phyloP scores from a whole-genome alignment of 2,113 vertebrate species.

The Struthidea cinerea region DNA sequence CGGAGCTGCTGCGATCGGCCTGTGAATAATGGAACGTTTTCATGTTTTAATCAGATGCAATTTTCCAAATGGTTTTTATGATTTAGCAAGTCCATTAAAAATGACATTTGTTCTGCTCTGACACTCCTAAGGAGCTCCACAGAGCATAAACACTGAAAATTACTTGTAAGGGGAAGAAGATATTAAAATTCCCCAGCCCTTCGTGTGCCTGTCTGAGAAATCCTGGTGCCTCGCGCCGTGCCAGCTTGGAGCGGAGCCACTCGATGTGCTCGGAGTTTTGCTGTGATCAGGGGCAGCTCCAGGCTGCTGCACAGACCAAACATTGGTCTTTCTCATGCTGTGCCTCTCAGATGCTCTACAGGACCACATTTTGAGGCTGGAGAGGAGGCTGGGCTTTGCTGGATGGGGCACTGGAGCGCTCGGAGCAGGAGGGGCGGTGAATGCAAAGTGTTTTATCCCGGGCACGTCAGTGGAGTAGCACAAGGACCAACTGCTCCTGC shows the following conservation, averaged over 20 bases:
- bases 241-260: conserved; percentile 45
- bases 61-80: conserved; percentile 75
- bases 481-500: not conserved
- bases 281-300: not conserved
- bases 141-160: conserved; percentile 80
- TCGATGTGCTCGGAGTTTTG: not conserved
- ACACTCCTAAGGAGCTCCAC: conserved; percentile 71
- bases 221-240: conserved; percentile 52
- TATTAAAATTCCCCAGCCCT: conserved; percentile 71
- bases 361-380: not conserved
- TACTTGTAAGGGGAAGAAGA: conserved; percentile 70
- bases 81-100: conserved; percentile 83
- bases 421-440: not conserved
- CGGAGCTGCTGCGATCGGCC: conserved; percentile 16
- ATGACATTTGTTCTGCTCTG: conserved; percentile 80
- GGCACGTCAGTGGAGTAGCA: accelerated
- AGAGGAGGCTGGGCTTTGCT: not conserved
- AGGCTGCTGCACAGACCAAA: not conserved
- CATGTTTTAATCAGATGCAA: conserved; percentile 77
- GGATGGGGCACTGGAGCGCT: not conserved
- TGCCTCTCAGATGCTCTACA: not conserved
- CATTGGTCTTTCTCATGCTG: not conserved
- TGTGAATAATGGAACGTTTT: conserved; percentile 71
- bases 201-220: conserved; percentile 54
- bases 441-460: not conserved